Base-by-base conservation (phyloP, 2,888 invertebrate species). In the Cosmia pyralina region DNA sequence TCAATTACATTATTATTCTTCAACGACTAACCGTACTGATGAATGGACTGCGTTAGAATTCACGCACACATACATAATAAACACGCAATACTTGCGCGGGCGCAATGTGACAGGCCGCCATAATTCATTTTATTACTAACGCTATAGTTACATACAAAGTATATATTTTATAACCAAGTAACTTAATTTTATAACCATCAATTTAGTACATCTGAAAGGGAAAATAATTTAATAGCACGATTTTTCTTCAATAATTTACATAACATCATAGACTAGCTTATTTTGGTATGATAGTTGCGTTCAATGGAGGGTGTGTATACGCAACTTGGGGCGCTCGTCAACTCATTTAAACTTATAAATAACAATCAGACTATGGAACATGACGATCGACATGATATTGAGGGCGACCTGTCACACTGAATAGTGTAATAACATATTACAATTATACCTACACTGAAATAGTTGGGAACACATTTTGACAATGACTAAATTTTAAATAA, bases 1-100 rank as follows among this genome's bases (percentile, higher is more conserved):
- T 72, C 90, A 92, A 90, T 91, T 93, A 93, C 88, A 91, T 91
- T 90, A 92, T 72, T 75, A 75, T 74, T 72, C 82, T 88, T 64
- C 89, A 90, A 92, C 88, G 88, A 89, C 90, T 88, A 88, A 89
- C 79, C 87, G 84, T 86, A 86, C 87, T 79, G 77, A 89, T 84
- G 86, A 85, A 88, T 86, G 85, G 85, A 87, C 82, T 83, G 86
- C 84, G 79, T 82, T 84, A 52, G 52, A 72, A 70, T 81, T 72
- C 82, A 80, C 85, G 82, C 87, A 87, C 88, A 85, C 70, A 66
- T 67, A 73, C 66, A 73, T 55, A 79, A 73, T 55, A 79, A 85
- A 77, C 85, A 83, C 86, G 83, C 83, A 77, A 80, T 81, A 75
- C 76, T 75, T 77, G 78, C 82, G 79, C 72, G 57, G 71, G 75